Conservation (phyloP, 2,888 invertebrate genomes). For the Apodemia duryi region DNA sequence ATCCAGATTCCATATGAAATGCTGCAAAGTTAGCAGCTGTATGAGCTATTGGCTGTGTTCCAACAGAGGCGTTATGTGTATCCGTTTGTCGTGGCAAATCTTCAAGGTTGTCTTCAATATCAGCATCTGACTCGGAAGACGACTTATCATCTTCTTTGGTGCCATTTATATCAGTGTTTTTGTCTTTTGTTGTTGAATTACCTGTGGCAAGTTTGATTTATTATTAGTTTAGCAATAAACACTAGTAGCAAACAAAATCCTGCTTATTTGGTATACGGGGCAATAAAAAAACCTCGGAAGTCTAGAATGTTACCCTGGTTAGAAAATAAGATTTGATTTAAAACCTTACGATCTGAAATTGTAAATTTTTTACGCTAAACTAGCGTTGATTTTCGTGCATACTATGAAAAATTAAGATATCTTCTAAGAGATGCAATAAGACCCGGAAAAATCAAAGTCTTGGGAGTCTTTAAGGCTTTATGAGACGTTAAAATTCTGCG, state of each 20-base stretch:
- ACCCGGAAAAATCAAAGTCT: too few species aligned
- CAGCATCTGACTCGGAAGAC: slow-evolving; percentile 87
- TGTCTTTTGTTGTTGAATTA: slow-evolving; percentile 58
- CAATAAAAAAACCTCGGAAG: too few species aligned
- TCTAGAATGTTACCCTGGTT: too few species aligned
- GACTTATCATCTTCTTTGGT: slow-evolving; percentile 67
- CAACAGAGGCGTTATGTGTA: slow-evolving; percentile 46
- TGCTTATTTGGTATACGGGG: neutral
- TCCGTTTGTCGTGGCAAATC: slow-evolving; percentile 62
- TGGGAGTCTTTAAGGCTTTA: too few species aligned
- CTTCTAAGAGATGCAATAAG: too few species aligned
- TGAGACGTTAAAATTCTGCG: too few species aligned
- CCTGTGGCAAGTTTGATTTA: slow-evolving; percentile 41
- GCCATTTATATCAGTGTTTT: slow-evolving; percentile 50
- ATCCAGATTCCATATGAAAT: slow-evolving; percentile 82
- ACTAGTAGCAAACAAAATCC: neutral
- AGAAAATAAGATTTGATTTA: too few species aligned
- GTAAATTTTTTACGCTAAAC: too few species aligned
- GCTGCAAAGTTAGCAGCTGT: slow-evolving; percentile 70
- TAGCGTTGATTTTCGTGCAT: too few species aligned
- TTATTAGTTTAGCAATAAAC: neutral
- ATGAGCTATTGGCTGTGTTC: slow-evolving; percentile 55
- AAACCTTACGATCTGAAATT: too few species aligned
- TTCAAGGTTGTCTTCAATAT: slow-evolving; percentile 88
- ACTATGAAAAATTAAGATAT: too few species aligned